Percentiles rank a stretch among this genome's conserved stretches.
These are phyloP conservation scores for Eilema sororculum DNA, from an alignment of 2,888 invertebrate genomes.

Conservation along the genomic window DNA sequence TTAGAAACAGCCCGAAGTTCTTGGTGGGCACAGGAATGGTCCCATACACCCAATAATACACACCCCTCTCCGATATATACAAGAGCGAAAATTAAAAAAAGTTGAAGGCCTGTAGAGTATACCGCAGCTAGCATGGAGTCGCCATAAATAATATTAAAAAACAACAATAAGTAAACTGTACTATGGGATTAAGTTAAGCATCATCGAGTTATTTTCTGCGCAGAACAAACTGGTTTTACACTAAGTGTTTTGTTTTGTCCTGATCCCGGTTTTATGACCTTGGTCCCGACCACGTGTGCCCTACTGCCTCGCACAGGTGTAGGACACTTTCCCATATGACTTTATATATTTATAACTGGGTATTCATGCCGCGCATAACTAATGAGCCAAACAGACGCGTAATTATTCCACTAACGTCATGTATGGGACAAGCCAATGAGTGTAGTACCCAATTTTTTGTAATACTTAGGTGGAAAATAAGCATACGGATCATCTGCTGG, in stretches of 20 bases:
- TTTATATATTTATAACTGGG: conserved; percentile 54
- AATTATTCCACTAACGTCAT: conserved; percentile 60
- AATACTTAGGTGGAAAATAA: not conserved
- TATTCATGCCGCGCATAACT: conserved; percentile 66
- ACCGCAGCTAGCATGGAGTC: not conserved
- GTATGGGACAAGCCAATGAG: conserved; percentile 49
- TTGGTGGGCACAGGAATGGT: not conserved
- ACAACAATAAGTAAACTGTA: not conserved
- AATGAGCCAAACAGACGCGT: conserved; percentile 63
- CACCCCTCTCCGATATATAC: not conserved
- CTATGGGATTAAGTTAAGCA: conserved; percentile 17
- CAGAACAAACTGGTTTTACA: conserved; percentile 39
- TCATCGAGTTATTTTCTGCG: conserved; percentile 16
- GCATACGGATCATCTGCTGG: not conserved
- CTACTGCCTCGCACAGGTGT: conserved; percentile 57
- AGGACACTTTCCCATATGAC: conserved; percentile 50
- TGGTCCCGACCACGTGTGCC: conserved; percentile 51
- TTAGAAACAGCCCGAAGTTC: not conserved
- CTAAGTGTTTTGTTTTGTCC: conserved; percentile 28
- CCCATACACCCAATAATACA: not conserved
- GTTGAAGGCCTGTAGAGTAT: not conserved
- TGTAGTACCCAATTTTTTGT: not conserved
- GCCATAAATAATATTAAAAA: not conserved
- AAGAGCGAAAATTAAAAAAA: not conserved
- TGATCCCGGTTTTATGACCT: conserved; percentile 48